Evolutionary conservation across 2,888 invertebrate genomes (phyloP), one percentile per base, ranked within the genome.

Genomic region (Nymphalis polychloros): DNA sequence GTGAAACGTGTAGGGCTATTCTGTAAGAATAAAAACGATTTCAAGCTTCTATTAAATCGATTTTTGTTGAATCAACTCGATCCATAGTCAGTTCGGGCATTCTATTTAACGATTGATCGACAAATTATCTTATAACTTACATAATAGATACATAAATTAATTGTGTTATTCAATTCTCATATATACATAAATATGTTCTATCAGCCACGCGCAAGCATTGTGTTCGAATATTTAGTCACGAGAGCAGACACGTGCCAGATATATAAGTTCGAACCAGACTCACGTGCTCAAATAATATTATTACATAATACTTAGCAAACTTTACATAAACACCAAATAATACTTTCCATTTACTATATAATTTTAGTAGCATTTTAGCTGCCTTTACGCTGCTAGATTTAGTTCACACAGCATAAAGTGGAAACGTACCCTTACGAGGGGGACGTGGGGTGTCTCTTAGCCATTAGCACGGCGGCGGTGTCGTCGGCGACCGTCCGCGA

Each of bases 391-490:
- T 19, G 49, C 49, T 19, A 49, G 49, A 19, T 41, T 35, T 19
- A 17, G 17, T 41, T 57, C 41, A 41, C 55, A 35, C 41, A 60
- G 55, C 52, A 27, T 41, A 59, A 55, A 63, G 70, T 68, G 70
- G 64, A 63, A 55, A 66, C 47, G 66, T 35, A 66, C 66, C 71
- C 66, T 71, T 59, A 71, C 57, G 6, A 69, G 78, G 76, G 81
- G 73, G 73, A 80, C 76, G 67, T 80, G 78, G 84, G 83, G 86
- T 85, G 83, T 78, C 82, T 80, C 80, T 78, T 77, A 81, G 85
- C 90, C 88, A 90, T 91, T 91, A 92, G 88, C 87, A 84, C 86
- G 86, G 81, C 82, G 78, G 82, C 84, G 79, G 77, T 85, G 86
- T 82, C 84, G 84, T 79, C 84, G 84, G 81, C 86, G 85, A 82